phyloP scores from a whole-genome alignment of 2,888 invertebrate genomes.

The Muscina levida region DNA sequence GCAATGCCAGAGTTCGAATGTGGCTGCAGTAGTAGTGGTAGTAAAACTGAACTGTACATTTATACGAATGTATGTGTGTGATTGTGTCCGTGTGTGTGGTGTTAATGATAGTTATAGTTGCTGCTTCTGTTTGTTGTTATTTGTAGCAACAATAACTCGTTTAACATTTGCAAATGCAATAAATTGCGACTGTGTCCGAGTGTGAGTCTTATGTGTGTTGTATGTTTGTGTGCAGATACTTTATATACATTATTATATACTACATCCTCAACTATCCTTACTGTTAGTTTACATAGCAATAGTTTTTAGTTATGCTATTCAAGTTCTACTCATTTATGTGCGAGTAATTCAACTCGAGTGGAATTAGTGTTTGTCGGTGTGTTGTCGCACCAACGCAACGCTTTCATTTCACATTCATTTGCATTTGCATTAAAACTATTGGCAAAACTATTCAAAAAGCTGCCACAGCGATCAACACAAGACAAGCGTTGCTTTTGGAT shows the following conservation, averaged over 20 bases:
- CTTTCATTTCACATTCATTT: slow-evolving; percentile 25
- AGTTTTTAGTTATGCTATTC: slow-evolving; percentile 19
- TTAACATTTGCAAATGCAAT: slow-evolving; percentile 56
- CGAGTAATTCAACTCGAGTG: slow-evolving; percentile 17
- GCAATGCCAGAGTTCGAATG: slow-evolving; percentile 37
- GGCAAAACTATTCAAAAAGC: slow-evolving; percentile 43
- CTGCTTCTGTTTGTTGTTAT: slow-evolving; percentile 11
- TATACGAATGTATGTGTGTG: neutral
- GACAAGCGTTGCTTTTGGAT: slow-evolving; percentile 8
- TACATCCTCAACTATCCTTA: neutral
- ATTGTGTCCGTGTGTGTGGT: slow-evolving; percentile 13
- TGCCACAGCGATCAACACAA: slow-evolving; percentile 17
- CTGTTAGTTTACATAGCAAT: slow-evolving; percentile 47
- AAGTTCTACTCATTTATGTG: slow-evolving; percentile 25
- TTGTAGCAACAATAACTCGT: slow-evolving; percentile 18
- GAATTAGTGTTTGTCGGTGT: neutral
- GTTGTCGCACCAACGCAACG: neutral
- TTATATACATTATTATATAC: slow-evolving; percentile 20
- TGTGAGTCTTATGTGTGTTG: neutral
- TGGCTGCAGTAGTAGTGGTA: neutral
- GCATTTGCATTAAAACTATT: slow-evolving; percentile 29
- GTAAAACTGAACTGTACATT: too few relatives aligned
- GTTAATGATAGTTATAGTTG: slow-evolving; percentile 35
- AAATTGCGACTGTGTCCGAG: slow-evolving; percentile 32
- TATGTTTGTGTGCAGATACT: neutral